Conservation (phyloP, 2,113 vertebrate species). For the Phoxinus phoxinus region DNA sequence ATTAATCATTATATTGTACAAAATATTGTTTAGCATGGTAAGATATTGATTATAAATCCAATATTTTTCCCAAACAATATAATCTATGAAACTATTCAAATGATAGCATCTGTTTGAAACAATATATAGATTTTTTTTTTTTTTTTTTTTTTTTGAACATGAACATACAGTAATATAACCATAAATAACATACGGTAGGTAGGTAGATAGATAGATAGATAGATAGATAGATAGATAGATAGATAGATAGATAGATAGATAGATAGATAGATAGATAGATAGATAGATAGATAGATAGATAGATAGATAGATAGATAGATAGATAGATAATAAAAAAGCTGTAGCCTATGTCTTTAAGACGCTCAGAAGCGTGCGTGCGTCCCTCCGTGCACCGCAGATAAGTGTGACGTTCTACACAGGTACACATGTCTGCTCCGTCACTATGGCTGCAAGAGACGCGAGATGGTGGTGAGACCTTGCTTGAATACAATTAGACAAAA, state of each 20-base stretch:
- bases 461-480: slow-evolving; percentile 55
- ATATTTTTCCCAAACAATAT: too few relatives aligned
- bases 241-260: neutral
- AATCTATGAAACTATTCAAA: too few relatives aligned
- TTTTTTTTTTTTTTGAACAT: too few relatives aligned
- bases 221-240: too few relatives aligned
- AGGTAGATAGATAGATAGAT: neutral
- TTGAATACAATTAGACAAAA: neutral
- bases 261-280: neutral
- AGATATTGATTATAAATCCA: too few relatives aligned
- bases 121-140: too few relatives aligned
- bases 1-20: too few relatives aligned
- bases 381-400: neutral
- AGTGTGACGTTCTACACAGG: slow-evolving; percentile 58
- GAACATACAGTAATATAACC: neutral
- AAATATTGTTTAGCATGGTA: too few relatives aligned
- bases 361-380: neutral
- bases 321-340: neutral
- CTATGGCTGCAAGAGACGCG: slow-evolving; percentile 78
- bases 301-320: neutral
- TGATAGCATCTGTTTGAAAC: too few relatives aligned
- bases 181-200: neutral
- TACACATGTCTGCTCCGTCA: slow-evolving; percentile 57
- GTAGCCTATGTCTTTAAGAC: neutral
- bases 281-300: neutral